phyloP scores from a whole-genome alignment of 1,140 invertebrate genomes.

The Drosophila arizonae region DNA sequence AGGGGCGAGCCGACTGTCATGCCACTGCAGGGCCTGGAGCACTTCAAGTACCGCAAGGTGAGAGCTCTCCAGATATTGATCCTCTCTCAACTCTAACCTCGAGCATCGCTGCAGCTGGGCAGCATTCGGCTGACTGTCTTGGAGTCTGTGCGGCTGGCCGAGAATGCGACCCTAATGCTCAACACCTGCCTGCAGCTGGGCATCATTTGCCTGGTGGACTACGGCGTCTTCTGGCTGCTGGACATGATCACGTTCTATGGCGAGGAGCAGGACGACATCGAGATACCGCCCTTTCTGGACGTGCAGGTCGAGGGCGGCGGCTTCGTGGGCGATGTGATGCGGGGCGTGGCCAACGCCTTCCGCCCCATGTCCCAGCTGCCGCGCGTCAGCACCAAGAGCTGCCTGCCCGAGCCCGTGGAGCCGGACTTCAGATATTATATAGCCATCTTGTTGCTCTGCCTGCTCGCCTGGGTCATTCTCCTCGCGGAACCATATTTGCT shows the following conservation, averaged over 20 bases:
- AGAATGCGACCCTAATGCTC: conserved; percentile 31
- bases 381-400: conserved; percentile 85
- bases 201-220: conserved; percentile 52
- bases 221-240: conserved; percentile 88
- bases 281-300: conserved; percentile 53
- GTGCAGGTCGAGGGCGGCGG: conserved; percentile 85
- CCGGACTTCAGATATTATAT: conserved; percentile 87
- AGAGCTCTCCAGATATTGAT: background rate
- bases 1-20: conserved; percentile 87
- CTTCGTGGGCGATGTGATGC: conserved; percentile 86
- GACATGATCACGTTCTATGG: conserved; percentile 86
- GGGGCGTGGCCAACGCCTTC: conserved; percentile 85
- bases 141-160: background rate
- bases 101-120: background rate
- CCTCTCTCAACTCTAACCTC: background rate
- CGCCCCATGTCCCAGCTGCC: conserved; percentile 84
- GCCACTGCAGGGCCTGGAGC: conserved; percentile 88
- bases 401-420: conserved; percentile 87
- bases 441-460: conserved; percentile 86
- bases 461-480: conserved; percentile 87
- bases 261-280: conserved; percentile 34
- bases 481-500: conserved; percentile 91
- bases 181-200: conserved; percentile 54
- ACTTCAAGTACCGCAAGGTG: conserved; percentile 86
- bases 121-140: background rate